Evolutionary conservation across 2,888 invertebrate genomes (phyloP).

Genomic region (Tromatobia lineatoria): DNA sequence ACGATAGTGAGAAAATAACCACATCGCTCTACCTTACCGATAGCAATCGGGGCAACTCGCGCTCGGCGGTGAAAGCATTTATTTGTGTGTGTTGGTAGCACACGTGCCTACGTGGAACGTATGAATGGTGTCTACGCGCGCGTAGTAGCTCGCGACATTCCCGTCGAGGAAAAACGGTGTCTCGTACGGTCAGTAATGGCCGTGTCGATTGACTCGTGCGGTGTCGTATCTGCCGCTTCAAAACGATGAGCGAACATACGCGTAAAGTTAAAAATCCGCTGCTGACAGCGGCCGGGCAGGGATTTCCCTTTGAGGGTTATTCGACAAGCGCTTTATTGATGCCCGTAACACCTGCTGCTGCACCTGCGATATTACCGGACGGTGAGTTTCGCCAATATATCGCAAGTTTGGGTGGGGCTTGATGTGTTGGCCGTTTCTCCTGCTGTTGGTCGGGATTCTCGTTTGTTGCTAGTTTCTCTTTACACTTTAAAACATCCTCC

Average conservation of each 20-base stretch:
- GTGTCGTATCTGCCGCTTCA: constrained; percentile 31
- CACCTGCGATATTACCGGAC: constrained; percentile 79
- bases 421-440: constrained; percentile 1
- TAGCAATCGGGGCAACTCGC: not conserved
- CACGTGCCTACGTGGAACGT: constrained; percentile 72
- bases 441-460: constrained; percentile 18
- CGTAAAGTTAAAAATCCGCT: constrained; percentile 89
- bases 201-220: constrained; percentile 42
- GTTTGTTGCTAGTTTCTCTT: not conserved
- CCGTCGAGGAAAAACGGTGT: constrained; percentile 33
- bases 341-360: constrained; percentile 87
- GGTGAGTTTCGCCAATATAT: constrained; percentile 77
- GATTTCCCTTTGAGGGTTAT: constrained; percentile 91
- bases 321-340: constrained; percentile 90
- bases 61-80: constrained; percentile 6
- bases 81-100: constrained; percentile 30
- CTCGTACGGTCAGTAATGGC: constrained; percentile 65
- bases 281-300: constrained; percentile 91
- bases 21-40: constrained; percentile 25
- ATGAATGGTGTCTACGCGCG: constrained; percentile 40
- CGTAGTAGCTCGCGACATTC: constrained; percentile 42
- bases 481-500: not conserved
- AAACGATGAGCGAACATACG: constrained; percentile 85
- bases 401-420: constrained; percentile 5
- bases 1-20: not conserved